Percentiles rank a stretch among this genome's conserved stretches.
Evolutionary conservation across 2,888 invertebrate species (phyloP).

Genomic region (Lithodes maja): DNA sequence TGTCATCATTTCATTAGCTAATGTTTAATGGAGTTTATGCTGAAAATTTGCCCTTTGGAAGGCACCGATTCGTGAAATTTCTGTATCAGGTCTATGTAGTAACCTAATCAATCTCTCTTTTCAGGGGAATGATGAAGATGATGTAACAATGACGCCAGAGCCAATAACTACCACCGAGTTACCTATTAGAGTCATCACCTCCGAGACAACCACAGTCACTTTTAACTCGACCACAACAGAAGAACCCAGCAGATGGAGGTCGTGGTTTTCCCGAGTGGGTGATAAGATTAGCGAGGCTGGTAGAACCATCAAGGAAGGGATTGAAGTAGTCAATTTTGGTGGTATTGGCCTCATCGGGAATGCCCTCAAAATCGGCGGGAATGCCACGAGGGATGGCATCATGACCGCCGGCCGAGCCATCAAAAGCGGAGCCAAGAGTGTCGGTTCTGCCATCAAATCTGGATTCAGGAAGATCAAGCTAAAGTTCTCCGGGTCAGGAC

Average conservation of each 20-base stretch:
- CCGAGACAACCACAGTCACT: neutral
- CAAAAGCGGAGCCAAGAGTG: neutral
- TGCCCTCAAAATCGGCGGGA: neutral
- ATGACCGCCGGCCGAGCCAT: neutral
- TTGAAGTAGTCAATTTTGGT: neutral
- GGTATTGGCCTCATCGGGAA: neutral
- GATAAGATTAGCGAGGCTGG: neutral
- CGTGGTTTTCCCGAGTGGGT: neutral
- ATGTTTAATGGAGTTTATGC: too few species aligned
- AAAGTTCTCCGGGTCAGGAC: slow-evolving; percentile 27
- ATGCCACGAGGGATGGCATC: neutral
- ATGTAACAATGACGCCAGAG: neutral
- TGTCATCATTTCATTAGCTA: too few species aligned
- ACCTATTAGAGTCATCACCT: neutral
- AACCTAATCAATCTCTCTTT: neutral
- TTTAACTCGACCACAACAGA: neutral
- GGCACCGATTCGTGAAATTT: too few species aligned
- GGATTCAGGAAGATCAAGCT: slow-evolving; percentile 44
- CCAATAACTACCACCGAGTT: neutral
- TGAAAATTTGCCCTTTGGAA: too few species aligned
- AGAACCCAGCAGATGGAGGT: slow-evolving; percentile 4
- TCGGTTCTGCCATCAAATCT: slow-evolving; percentile 43
- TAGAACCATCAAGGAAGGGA: neutral
- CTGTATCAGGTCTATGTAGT: too few species aligned
- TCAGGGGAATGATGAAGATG: neutral